Conservation (phyloP, 2,113 vertebrate genomes). For the Machaerirhynchus nigripectus region DNA sequence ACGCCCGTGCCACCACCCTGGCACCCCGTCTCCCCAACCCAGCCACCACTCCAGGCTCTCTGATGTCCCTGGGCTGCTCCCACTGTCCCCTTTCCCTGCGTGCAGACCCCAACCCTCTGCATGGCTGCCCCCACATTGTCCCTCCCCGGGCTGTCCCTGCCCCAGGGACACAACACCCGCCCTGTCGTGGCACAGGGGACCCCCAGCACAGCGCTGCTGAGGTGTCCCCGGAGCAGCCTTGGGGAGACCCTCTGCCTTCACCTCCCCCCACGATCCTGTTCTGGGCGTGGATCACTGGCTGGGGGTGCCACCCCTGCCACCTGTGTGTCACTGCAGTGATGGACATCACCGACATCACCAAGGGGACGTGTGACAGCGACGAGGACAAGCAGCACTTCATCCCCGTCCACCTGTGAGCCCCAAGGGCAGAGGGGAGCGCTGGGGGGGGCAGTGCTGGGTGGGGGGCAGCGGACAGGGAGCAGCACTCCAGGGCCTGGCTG, state of each 20-base stretch:
- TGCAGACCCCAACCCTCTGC: neutral
- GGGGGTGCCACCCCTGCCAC: neutral
- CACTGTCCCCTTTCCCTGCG: neutral
- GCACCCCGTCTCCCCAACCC: neutral
- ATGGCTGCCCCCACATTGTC: accelerated
- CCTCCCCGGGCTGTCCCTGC: neutral
- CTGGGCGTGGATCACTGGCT: neutral
- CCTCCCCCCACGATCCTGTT: neutral
- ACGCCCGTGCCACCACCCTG: accelerated
- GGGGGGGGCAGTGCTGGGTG: neutral
- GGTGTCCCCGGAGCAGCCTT: too few relatives aligned
- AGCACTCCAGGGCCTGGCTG: neutral
- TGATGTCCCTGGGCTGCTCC: neutral
- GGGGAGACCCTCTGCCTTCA: neutral
- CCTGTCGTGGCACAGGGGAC: neutral
- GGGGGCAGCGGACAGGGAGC: neutral
- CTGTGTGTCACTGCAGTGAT: constrained; percentile 32
- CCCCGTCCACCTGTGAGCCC: constrained; percentile 58
- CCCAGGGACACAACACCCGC: neutral
- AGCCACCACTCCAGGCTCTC: accelerated
- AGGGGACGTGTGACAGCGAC: constrained; percentile 48
- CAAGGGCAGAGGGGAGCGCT: accelerated
- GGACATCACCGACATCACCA: constrained; percentile 66
- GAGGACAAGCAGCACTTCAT: constrained; percentile 71
- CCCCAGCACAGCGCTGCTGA: accelerated